These are phyloP conservation scores for Henricia sp. DNA, from an alignment of 53 echinoderm and acorn worm species.

Conservation along the genomic window DNA sequence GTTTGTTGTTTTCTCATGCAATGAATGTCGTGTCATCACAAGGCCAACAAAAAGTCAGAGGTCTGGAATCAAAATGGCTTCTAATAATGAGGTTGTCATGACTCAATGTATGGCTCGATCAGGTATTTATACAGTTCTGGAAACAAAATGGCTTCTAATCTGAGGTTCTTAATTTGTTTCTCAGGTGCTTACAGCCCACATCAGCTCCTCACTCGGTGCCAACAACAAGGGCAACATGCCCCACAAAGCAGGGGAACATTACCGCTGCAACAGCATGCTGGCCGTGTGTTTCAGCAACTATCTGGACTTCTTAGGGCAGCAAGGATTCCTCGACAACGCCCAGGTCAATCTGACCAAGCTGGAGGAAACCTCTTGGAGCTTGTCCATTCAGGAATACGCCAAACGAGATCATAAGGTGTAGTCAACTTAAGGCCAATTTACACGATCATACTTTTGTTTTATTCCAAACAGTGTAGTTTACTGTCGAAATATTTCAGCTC, in stretches of 20 bases:
- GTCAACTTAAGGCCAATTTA: too few relatives aligned
- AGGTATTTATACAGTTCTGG: too few relatives aligned
- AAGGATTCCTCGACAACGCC: conserved; percentile 69
- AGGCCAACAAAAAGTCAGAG: too few relatives aligned
- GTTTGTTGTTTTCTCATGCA: too few relatives aligned
- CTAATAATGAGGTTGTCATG: too few relatives aligned
- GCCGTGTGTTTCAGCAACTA: conserved; percentile 80
- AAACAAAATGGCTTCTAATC: too few relatives aligned
- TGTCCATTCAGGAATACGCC: conserved; percentile 70
- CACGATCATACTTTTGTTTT: too few relatives aligned
- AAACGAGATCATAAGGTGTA: conserved; percentile 49
- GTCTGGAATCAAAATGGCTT: too few relatives aligned
- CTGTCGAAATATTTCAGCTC: too few relatives aligned
- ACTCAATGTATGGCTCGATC: too few relatives aligned
- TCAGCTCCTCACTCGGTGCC: conserved; percentile 76
- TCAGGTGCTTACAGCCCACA: conserved; percentile 90
- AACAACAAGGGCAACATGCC: conserved; percentile 65
- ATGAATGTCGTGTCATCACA: too few relatives aligned
- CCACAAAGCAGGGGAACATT: conserved; percentile 61
- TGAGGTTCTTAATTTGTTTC: background rate
- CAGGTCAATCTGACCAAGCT: conserved; percentile 77
- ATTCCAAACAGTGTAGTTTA: too few relatives aligned
- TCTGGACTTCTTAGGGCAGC: conserved; percentile 46
- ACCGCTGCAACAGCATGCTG: conserved; percentile 49
- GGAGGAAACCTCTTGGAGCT: conserved; percentile 84